Base-by-base conservation (phyloP, 2,888 invertebrate genomes). In the Muschampia plurimacula region DNA sequence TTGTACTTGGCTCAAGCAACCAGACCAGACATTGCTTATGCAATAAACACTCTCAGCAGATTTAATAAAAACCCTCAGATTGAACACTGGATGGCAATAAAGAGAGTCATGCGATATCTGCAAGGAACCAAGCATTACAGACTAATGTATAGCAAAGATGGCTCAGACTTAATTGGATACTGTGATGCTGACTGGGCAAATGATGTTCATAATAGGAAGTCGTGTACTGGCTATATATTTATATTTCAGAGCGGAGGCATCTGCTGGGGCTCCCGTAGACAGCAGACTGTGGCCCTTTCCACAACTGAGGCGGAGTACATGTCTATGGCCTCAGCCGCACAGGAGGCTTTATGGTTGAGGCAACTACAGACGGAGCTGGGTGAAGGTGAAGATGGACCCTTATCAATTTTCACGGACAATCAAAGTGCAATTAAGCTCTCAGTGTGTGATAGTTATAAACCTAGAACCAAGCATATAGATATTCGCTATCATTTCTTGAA, bases 301-400 rank as follows among this genome's bases (percentile, higher is more conserved):
- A 80, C 79, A 0, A 76, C 80, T 4, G 79, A 80, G 46, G 79
- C 80, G 0, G 79, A 80, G 65, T 80, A 80, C 71, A 79, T 81
- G 79, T 28, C 79, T 5, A 77, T 80, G 77, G 71, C 77, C 0
- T 68, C 77, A 0, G 77, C 78, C 7, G 68, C 74, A 15, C 80
- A 81, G 77, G 59, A 65, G 22, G 55, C 55, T 22, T n/a, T 55
- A 22, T 55, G 55, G 55, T 55, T 55, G 55, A 55, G 55, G 8
- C 55, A 55, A 22, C 55, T 55, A 3, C 55, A 55, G 55, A 22
- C 13, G 22, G 55, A 55, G 55, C 22, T 55, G 22, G 55, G 55
- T 55, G 55, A 55, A 55, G 9, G 1, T 22, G 55, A 55, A 55
- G 4, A 22, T 55, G 55, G 22, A 55, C 55, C 55, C 2, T 3